Evolutionary conservation across 2,113 vertebrate species (phyloP), one percentile per base, ranked within the genome.

Genomic region (Mustela nigripes): DNA sequence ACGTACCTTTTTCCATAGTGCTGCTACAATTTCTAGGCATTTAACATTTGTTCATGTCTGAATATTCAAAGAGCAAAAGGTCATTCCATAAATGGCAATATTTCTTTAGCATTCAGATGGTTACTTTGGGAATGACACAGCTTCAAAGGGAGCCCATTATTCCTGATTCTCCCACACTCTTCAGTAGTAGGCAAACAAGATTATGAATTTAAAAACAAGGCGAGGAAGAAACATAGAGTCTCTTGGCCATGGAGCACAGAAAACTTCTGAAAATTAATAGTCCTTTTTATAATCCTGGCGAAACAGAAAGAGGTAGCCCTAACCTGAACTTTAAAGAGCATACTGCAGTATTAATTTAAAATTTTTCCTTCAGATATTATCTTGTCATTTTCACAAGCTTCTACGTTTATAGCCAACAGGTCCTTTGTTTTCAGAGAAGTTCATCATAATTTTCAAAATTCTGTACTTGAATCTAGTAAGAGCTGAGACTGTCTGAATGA

Each of bases 21-120:
- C 33, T 39, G 5, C 94, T 82, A 48, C 0, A 2, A 74, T 96
- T 91, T 95, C 48, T 80, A 33, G 63, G 26, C 76, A 97, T 93
- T 92, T 95, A 88, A 76, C 93, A 78, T 97, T 97, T 53, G 65
- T 90, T 97, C 83, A 53, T 82, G 45, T 1, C 0, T 45, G 65
- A 92, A 45, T 96, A 94, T 65, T 95, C 0, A 50, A 76, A 97
- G 83, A 96, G 78, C 48, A 69, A 93, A 97, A 94, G 91, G 73
- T 97, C 82, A 93, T 94, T 80, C 53, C 28, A 31, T 97, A 97
- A 62, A 97, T 81, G 94, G 97, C 90, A 92, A 36, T 89, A 79
- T 95, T 97, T 83, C 94, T 96, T 97, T 73, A 86, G 58, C 89
- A 86, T 96, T 96, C 90, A 79, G 42, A 42, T 42, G 58, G 84